phyloP scores from a whole-genome alignment of 2,797 vertebrate genomes.

The Halcyon smyrnensis region DNA sequence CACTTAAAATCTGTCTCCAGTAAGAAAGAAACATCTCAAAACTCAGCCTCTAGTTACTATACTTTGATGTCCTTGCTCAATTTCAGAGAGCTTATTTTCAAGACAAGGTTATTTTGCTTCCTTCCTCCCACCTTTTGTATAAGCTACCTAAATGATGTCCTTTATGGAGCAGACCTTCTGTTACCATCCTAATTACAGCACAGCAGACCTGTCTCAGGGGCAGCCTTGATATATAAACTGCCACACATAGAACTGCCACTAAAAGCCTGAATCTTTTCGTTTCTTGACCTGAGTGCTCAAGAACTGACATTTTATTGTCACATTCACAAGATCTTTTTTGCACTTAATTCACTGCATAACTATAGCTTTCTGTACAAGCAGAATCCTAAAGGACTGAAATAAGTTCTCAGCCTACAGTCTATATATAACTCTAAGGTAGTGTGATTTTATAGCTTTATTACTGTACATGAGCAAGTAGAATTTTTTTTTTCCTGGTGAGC shows the following conservation, averaged over 20 bases:
- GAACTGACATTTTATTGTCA: conserved; percentile 26
- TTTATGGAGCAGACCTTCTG: not conserved
- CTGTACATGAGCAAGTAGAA: not conserved
- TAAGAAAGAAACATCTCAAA: not conserved
- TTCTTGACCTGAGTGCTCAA: not conserved
- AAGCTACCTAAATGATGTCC: not conserved
- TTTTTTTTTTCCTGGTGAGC: not conserved
- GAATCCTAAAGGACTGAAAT: conserved; percentile 2
- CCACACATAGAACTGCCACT: not conserved
- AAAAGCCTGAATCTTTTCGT: not conserved
- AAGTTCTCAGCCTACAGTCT: not conserved
- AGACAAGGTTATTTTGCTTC: conserved; percentile 12
- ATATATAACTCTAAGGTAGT: not conserved
- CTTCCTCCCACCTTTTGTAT: not conserved
- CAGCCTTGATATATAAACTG: not conserved
- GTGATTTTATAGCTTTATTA: not conserved
- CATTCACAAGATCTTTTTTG: not conserved
- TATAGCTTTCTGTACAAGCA: not conserved
- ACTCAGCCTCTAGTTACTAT: not conserved
- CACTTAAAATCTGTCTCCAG: not conserved
- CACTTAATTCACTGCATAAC: conserved; percentile 2
- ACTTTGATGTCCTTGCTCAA: not conserved
- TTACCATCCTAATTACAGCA: not conserved
- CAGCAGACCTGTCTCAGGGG: not conserved
- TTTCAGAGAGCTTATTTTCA: not conserved